These are phyloP conservation scores for Rhabdophis nuchalis DNA, from an alignment of 2,797 vertebrate genomes.

Conservation along the genomic window DNA sequence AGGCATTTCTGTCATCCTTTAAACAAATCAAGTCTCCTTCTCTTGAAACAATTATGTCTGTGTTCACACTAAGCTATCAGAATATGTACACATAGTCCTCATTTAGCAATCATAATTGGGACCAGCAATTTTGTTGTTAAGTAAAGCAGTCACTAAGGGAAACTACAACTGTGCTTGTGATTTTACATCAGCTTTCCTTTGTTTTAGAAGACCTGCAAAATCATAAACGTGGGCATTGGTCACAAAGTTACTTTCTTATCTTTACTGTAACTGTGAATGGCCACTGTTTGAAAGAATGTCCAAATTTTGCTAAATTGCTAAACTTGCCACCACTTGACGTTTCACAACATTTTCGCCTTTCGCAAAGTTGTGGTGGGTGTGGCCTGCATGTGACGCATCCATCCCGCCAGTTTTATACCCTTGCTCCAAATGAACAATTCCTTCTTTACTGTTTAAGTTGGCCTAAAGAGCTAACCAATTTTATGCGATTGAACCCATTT, in stretches of 20 bases:
- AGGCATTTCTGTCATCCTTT: background rate
- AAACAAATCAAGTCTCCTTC: background rate
- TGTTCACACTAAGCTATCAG: background rate
- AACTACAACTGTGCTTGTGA: background rate
- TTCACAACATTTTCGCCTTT: too few relatives aligned
- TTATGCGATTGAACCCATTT: too few relatives aligned
- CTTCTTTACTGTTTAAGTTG: too few relatives aligned
- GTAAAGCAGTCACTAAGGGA: background rate
- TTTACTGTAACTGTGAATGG: background rate
- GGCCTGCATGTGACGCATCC: too few relatives aligned
- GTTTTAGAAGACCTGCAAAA: background rate
- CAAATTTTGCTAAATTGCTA: background rate
- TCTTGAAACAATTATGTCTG: background rate
- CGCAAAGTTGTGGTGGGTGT: too few relatives aligned
- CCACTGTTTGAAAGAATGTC: background rate
- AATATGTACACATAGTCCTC: background rate
- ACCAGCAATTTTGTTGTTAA: background rate
- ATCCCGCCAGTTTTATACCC: too few relatives aligned
- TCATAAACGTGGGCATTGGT: background rate
- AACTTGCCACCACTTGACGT: too few relatives aligned
- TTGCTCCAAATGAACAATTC: too few relatives aligned
- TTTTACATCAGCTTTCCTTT: background rate
- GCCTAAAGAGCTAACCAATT: too few relatives aligned
- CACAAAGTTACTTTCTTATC: background rate
- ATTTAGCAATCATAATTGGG: background rate